Base-by-base conservation (phyloP, 2,797 vertebrate species). In the Carapus acus region DNA sequence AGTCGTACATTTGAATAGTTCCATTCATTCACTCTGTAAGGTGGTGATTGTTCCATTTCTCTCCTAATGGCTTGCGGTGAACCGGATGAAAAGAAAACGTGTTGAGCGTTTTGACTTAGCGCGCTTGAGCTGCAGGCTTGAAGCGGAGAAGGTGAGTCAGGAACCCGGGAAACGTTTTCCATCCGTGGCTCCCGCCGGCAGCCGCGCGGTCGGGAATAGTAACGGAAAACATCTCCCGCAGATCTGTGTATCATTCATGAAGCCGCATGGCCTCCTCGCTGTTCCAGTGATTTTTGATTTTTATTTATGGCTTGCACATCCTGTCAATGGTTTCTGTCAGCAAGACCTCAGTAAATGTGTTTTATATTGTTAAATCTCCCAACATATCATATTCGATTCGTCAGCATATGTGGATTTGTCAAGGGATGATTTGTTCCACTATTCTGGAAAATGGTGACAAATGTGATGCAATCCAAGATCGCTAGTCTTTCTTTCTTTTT, bases 51-150 rank as follows among this genome's bases (percentile, higher is more conserved):
- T 73, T 65, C 31, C 37, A 45, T 71, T 61, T 76, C 43, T 71
- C 62, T 71, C 65, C 61, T 54, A 74, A 67, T 81, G 74, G 69
- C 80, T 73, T 76, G 60, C 77, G 67, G 63, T 77, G 67, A 65
- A 82, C 68, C 81, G 83, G 79, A 77, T 79, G 67, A 86, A 84
- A 85, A 86, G 80, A 81, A n/a, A n/a, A 70, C 73, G 17, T 54
- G 47, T 73, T 73, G 61, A 78, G 65, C 54, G 37, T 27, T 73
- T 77, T 76, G 49, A 65, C 24, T 43, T 58, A 45, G 67, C 55
- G 23, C 34, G 55, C 51, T 74, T 71, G 54, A 65, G 65, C 42
- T 72, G 58, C 54, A 59, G 62, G 44, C 20, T 50, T 74, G 17
- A 33, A 52, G 36, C 0, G 4, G 72, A 36, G 45, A 77, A 86